These are phyloP conservation scores for Meiosimyza decipiens DNA, from an alignment of 2,888 invertebrate species.

Conservation along the genomic window DNA sequence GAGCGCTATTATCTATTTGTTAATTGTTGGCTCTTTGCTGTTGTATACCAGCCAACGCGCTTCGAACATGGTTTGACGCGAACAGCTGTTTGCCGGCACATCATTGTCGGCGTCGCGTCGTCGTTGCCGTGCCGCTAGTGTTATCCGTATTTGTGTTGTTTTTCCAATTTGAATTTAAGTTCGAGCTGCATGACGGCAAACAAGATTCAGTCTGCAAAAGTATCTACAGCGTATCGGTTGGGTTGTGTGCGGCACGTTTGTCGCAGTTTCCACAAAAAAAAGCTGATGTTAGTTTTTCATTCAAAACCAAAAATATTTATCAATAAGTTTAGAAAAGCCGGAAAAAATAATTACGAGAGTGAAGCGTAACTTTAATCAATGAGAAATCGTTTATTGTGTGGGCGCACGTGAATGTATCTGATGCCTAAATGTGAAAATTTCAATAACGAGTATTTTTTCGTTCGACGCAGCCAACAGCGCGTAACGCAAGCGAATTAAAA, in stretches of 20 bases:
- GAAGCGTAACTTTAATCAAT: neutral
- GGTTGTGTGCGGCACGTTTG: conserved; percentile 41
- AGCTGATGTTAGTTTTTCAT: neutral
- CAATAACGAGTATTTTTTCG: conserved; percentile 5
- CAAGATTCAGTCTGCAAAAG: conserved; percentile 54
- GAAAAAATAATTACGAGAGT: conserved; percentile 2
- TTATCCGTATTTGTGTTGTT: conserved; percentile 28
- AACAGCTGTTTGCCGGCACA: conserved; percentile 33
- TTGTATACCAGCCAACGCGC: neutral
- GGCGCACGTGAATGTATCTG: conserved; percentile 43
- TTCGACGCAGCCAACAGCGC: conserved; percentile 33
- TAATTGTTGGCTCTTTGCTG: too few species aligned
- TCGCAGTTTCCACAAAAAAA: conserved; percentile 39
- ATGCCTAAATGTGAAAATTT: conserved; percentile 10
- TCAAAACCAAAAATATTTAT: neutral
- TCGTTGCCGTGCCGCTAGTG: neutral
- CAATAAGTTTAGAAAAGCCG: too few species aligned
- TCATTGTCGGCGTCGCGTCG: neutral
- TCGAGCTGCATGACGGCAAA: conserved; percentile 6
- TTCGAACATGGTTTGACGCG: conserved; percentile 10
- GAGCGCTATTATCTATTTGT: neutral
- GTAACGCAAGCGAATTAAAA: conserved; percentile 35
- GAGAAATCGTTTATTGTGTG: conserved; percentile 40
- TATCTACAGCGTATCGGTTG: conserved; percentile 52
- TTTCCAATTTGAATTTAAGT: conserved; percentile 38